A percentile compares a stretch with the other conserved stretches of the same genome.
Conservation (phyloP, 1,140 invertebrate species). For the Lasioglossum albipes region DNA sequence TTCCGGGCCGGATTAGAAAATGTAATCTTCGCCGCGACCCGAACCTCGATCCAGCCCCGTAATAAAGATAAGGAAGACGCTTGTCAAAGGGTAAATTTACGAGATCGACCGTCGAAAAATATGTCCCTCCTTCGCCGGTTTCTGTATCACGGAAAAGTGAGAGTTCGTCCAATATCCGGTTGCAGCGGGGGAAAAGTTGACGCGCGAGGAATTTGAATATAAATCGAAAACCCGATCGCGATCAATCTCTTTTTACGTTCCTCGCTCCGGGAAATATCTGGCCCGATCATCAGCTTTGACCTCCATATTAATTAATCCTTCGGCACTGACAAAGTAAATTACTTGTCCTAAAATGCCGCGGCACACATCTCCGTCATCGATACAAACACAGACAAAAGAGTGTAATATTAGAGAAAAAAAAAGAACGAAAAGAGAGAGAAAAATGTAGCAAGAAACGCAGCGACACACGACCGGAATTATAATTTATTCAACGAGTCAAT, state of each 20-base stretch:
- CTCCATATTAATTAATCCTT: slow-evolving; percentile 41
- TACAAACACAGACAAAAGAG: too few relatives aligned
- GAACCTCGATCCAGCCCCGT: not conserved
- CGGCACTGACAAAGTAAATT: not conserved
- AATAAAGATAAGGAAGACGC: slow-evolving; percentile 37
- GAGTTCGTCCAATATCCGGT: slow-evolving; percentile 35
- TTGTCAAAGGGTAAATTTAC: slow-evolving; percentile 35
- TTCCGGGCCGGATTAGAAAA: not conserved
- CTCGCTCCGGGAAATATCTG: slow-evolving; percentile 20
- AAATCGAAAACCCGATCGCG: slow-evolving; percentile 45
- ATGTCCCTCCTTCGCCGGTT: slow-evolving; percentile 21
- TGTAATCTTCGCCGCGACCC: not conserved
- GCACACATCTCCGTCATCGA: too few relatives aligned
- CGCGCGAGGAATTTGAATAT: slow-evolving; percentile 42
- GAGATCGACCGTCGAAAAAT: slow-evolving; percentile 15
- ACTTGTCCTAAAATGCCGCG: not conserved
- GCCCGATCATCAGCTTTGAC: slow-evolving; percentile 16
- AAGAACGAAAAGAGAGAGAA: too few relatives aligned
- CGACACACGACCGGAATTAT: too few relatives aligned
- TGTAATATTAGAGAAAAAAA: too few relatives aligned
- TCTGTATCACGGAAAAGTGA: slow-evolving; percentile 33
- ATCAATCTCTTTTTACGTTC: slow-evolving; percentile 39
- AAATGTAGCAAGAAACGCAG: too few relatives aligned
- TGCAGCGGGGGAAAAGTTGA: slow-evolving; percentile 20
- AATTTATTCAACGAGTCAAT: too few relatives aligned